Percentiles rank a stretch among this genome's conserved stretches.
Conservation (phyloP, 2,797 vertebrate species). For the Carcharodon carcharias region DNA sequence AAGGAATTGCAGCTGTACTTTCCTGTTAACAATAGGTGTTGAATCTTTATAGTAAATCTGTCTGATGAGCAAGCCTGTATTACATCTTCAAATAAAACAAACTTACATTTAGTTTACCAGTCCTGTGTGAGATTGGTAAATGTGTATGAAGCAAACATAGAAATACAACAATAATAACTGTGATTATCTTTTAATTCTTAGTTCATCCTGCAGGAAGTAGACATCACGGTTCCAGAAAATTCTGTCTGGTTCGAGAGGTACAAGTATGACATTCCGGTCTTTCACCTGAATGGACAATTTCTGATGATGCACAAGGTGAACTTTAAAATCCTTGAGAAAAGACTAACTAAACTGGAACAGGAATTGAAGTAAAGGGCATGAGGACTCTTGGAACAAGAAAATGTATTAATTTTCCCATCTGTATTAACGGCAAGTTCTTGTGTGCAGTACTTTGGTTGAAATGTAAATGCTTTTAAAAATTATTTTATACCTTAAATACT, state of each 20-base stretch:
- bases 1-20: too few species aligned
- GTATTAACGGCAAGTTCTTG: neutral
- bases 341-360: constrained; percentile 55
- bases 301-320: constrained; percentile 76
- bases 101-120: too few species aligned
- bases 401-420: neutral
- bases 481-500: neutral
- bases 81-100: too few species aligned
- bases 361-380: constrained; percentile 42
- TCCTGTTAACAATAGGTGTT: too few species aligned
- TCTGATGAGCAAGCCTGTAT: too few species aligned
- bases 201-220: constrained; percentile 75
- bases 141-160: too few species aligned
- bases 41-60: too few species aligned
- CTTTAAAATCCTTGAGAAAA: constrained; percentile 59
- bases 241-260: constrained; percentile 66
- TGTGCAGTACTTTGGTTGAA: neutral
- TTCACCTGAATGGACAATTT: constrained; percentile 75
- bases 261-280: constrained; percentile 74
- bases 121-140: too few species aligned
- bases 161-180: too few species aligned
- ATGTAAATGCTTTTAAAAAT: neutral
- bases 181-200: constrained; percentile 47
- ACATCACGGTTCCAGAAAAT: constrained; percentile 72
- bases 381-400: constrained; percentile 28